phyloP scores from a whole-genome alignment of 1,140 invertebrate species.

The Pomacea maculata region DNA sequence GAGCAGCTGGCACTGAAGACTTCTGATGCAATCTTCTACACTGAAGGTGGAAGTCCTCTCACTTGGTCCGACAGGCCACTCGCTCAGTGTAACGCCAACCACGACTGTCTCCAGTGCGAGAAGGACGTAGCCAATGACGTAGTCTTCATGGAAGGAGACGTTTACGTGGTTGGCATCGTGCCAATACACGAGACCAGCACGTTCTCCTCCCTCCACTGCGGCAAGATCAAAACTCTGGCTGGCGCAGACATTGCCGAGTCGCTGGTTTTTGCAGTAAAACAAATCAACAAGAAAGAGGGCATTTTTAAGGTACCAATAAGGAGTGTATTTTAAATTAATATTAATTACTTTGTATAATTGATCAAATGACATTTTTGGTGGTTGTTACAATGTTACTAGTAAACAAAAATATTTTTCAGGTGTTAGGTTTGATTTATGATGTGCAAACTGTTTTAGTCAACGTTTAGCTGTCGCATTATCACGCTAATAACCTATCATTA shows the following conservation, averaged over 20 bases:
- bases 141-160: conserved; percentile 17
- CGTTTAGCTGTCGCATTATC: no score
- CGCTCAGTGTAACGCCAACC: conserved; percentile 8
- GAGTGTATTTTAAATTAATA: no score
- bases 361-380: no score
- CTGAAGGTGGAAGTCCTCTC: not conserved
- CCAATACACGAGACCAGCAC: not conserved
- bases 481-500: no score
- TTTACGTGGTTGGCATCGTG: conserved; percentile 11
- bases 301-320: not conserved
- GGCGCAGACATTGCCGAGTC: conserved; percentile 13
- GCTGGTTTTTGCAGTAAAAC: conserved; percentile 12
- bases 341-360: no score
- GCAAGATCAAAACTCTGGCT: not conserved
- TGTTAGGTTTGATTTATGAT: no score
- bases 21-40: conserved; percentile 3
- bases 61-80: conserved; percentile 11
- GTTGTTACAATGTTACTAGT: no score
- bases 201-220: not conserved
- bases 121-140: conserved; percentile 9
- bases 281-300: conserved; percentile 3
- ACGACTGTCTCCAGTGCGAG: conserved; percentile 12
- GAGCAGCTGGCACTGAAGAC: not conserved
- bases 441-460: no score
- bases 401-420: no score